These are phyloP conservation scores for Poeciliopsis retropinna DNA, from an alignment of 2,113 vertebrate species.

Conservation along the genomic window DNA sequence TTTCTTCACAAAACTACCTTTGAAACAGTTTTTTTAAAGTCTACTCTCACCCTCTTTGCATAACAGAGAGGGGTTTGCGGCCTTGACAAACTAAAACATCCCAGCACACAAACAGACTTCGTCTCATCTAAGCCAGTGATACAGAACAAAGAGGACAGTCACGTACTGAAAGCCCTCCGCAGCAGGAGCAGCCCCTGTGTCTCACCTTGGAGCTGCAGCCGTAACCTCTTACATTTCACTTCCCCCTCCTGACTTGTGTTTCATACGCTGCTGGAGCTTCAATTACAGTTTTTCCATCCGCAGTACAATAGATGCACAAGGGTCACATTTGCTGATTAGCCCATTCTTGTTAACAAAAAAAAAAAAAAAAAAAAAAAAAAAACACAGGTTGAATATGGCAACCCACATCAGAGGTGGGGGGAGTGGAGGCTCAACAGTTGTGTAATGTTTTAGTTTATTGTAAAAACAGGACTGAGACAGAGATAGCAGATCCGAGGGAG, in stretches of 20 bases:
- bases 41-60: neutral
- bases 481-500: neutral
- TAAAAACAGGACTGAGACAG: slow-evolving; percentile 13
- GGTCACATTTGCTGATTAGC: slow-evolving; percentile 12
- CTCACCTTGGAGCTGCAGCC: slow-evolving; percentile 49
- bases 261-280: slow-evolving; percentile 47
- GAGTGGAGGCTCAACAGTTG: slow-evolving; percentile 26
- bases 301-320: slow-evolving; percentile 32
- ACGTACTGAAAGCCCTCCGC: slow-evolving; percentile 2
- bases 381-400: slow-evolving; percentile 11
- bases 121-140: slow-evolving; percentile 20
- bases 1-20: neutral
- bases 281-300: slow-evolving; percentile 57
- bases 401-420: slow-evolving; percentile 12
- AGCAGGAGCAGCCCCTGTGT: slow-evolving; percentile 8
- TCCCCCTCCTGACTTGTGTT: slow-evolving; percentile 37
- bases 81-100: slow-evolving; percentile 15
- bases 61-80: slow-evolving; percentile 11
- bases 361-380: too few species aligned
- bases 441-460: slow-evolving; percentile 35
- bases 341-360: slow-evolving; percentile 3
- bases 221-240: slow-evolving; percentile 36
- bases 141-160: slow-evolving; percentile 39
- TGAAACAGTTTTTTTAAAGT: neutral
- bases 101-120: slow-evolving; percentile 14